phyloP scores from a whole-genome alignment of 1,140 invertebrate genomes.

The Oppia nitens region DNA sequence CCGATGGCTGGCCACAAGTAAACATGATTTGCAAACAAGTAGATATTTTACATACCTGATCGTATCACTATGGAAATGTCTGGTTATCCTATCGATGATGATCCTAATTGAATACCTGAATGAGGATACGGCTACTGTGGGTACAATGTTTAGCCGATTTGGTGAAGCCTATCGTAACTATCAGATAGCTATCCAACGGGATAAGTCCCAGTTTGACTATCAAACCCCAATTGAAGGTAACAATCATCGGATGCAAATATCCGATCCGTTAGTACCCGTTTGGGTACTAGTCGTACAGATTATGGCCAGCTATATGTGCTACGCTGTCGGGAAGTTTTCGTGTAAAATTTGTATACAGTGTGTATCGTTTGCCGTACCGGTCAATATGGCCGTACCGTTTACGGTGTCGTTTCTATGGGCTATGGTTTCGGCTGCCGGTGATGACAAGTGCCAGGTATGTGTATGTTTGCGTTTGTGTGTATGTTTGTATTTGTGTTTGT shows the following conservation, averaged over 20 bases:
- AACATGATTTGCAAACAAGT: constrained; percentile 43
- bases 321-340: constrained; percentile 81
- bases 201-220: neutral
- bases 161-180: neutral
- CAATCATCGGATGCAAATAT: neutral
- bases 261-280: neutral
- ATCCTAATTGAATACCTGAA: constrained; percentile 47
- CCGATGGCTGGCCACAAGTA: neutral
- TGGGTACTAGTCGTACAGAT: constrained; percentile 54
- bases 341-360: constrained; percentile 84
- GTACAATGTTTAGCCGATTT: neutral
- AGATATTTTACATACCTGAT: constrained; percentile 75
- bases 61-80: constrained; percentile 68
- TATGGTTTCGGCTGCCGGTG: neutral
- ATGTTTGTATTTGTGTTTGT: no score
- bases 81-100: constrained; percentile 54
- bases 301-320: constrained; percentile 61
- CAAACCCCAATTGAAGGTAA: neutral
- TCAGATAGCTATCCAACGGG: neutral
- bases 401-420: constrained; percentile 23
- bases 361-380: constrained; percentile 30
- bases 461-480: no score
- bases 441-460: constrained; percentile 25
- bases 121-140: constrained; percentile 50
- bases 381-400: constrained; percentile 28